Evolutionary conservation across 1,140 invertebrate species (phyloP), one percentile per base, ranked within the genome.

Genomic region (Zaprionus tsacasi): DNA sequence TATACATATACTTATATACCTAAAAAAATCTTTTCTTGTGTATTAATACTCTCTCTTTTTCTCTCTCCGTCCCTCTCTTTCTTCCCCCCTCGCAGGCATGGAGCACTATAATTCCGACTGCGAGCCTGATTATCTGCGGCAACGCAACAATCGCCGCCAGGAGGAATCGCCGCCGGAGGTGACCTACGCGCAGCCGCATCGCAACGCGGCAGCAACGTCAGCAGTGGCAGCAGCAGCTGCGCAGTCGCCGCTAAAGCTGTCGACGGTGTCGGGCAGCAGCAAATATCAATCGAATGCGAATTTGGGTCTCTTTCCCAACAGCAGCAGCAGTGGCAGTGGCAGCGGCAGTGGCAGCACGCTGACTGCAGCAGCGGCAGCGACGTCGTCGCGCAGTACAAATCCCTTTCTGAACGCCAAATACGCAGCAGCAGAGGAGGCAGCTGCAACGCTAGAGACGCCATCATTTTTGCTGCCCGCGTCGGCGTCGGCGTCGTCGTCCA

Each of bases 51-150:
- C 7, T 50, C 17, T 30, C 27, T 56, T 2, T 65, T 33, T 15
- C 40, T 40, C 12, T 56, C 17, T 55, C 25, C 13, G 8, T 17
- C 13, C 59, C 10, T 38, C 3, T 15, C 5, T 25, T 11, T 30
- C 12, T 43, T 3, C 52, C 13, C 25, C 56, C 40, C 30, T 13
- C 8, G 13, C 79, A 95, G 94, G 94, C 91, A 92, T 94, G 66
- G 94, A 95, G 60, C 93, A 94, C 21, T 95, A 95, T 72, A 93
- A 94, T 43, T 95, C 94, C 1, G 94, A 94, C 55, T 94, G 93
- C 48, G 94, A 95, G 77, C 83, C 85, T 12, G 83, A 89, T 1
- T 88, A 88, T 78, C 15, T 94, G 94, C 82, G 94, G 89, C 40
- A 93, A 87, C 61, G 94, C 93, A 69, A 83, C 93, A 69, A 81